Evolutionary conservation across 2,888 invertebrate genomes (phyloP).

Genomic region (Melanostoma mellinum): DNA sequence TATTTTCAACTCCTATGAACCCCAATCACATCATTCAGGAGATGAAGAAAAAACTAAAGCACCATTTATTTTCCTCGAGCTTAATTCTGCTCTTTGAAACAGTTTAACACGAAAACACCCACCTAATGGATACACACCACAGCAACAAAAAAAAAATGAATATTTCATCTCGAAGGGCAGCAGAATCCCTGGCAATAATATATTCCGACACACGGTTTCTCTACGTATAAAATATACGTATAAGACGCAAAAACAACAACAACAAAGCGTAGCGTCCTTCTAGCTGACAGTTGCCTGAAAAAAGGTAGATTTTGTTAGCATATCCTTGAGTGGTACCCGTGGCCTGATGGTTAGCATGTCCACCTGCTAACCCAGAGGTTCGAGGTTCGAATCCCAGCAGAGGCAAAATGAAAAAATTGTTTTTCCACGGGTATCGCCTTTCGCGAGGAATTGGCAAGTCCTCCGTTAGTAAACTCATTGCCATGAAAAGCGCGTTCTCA

Average conservation of each 20-base stretch:
- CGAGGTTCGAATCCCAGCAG: no score
- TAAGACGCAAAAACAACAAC: not conserved
- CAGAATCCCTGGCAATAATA: constrained; percentile 44
- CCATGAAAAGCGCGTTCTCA: no score
- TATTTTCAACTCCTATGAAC: constrained; percentile 46
- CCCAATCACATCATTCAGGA: constrained; percentile 11
- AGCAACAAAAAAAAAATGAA: not conserved
- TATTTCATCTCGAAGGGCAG: constrained; percentile 30
- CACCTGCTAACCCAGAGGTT: no score
- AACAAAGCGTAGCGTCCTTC: constrained; percentile 3
- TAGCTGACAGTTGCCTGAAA: not conserved
- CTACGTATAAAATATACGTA: not conserved
- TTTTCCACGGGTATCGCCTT: no score
- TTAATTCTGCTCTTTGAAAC: constrained; percentile 31
- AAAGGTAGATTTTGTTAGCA: constrained; percentile 48
- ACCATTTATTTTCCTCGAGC: constrained; percentile 38
- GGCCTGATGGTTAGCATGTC: no score
- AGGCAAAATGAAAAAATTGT: no score
- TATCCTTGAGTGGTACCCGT: constrained; percentile 52
- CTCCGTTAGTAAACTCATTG: no score
- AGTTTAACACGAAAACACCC: constrained; percentile 25
- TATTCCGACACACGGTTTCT: constrained; percentile 38
- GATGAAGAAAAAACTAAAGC: constrained; percentile 3
- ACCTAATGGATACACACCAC: constrained; percentile 4
- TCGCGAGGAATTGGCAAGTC: no score